phyloP scores from a whole-genome alignment of 2,113 vertebrate genomes.

The Proterorhinus semilunaris region DNA sequence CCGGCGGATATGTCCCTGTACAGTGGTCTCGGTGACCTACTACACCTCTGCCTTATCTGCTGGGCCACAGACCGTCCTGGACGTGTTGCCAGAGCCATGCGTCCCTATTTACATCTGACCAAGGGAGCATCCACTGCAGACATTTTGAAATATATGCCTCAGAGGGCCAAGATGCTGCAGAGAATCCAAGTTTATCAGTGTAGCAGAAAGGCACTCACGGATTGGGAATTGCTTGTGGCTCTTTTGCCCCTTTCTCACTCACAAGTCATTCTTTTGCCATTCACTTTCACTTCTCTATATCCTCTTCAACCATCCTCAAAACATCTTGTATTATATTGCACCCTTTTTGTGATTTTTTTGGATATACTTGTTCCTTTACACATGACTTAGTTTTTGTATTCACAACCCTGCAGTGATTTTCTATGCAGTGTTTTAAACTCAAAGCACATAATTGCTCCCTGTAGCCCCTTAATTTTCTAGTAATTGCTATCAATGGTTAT shows the following conservation, averaged over 20 bases:
- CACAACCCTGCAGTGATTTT: constrained; percentile 31
- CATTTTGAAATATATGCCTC: constrained; percentile 53
- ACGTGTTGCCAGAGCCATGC: constrained; percentile 25
- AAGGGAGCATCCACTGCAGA: constrained; percentile 23
- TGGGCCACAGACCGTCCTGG: constrained; percentile 44
- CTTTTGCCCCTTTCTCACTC: constrained; percentile 34
- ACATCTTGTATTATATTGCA: constrained; percentile 11
- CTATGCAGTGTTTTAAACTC: constrained; percentile 56
- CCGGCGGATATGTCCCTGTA: constrained; percentile 54
- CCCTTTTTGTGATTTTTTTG: not conserved
- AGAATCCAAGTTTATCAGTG: constrained; percentile 35
- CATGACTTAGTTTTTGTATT: constrained; percentile 18
- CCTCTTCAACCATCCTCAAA: constrained; percentile 14
- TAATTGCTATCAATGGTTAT: constrained; percentile 68
- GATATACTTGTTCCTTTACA: constrained; percentile 28
- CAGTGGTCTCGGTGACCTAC: constrained; percentile 58
- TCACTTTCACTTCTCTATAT: constrained; percentile 28
- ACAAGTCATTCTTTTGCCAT: constrained; percentile 25
- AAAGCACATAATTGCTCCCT: constrained; percentile 67
- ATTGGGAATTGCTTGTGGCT: constrained; percentile 24
- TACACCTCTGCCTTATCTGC: constrained; percentile 65
- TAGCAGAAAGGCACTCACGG: constrained; percentile 24
- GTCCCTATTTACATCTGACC: constrained; percentile 38
- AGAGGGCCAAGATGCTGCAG: constrained; percentile 36
- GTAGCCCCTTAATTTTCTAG: constrained; percentile 59